A percentile compares a stretch with the other conserved stretches of the same genome.
These are phyloP conservation scores for Nematolebias whitei DNA, from an alignment of 2,113 vertebrate genomes.

Conservation along the genomic window DNA sequence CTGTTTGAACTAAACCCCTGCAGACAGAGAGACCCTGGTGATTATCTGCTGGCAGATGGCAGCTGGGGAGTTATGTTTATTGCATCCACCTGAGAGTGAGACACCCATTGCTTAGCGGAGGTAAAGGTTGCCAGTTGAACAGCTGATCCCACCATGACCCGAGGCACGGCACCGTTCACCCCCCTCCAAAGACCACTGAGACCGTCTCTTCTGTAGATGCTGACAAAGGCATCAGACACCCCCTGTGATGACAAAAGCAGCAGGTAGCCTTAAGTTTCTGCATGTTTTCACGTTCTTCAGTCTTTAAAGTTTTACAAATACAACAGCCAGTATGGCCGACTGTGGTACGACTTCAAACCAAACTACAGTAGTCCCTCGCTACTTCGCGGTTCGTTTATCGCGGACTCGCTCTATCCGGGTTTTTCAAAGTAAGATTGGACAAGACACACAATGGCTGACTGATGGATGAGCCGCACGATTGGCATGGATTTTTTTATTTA, in stretches of 20 bases:
- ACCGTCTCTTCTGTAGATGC: constrained; percentile 89
- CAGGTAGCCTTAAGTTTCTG: neutral
- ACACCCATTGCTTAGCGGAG: constrained; percentile 89
- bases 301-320: too few species aligned
- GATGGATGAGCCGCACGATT: too few species aligned
- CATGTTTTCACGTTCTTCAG: neutral
- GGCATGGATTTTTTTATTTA: too few species aligned
- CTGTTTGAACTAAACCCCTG: constrained; percentile 88
- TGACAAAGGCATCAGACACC: constrained; percentile 82
- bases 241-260: constrained; percentile 72
- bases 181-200: constrained; percentile 90
- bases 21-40: constrained; percentile 7
- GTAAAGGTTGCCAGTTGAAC: constrained; percentile 91
- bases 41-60: neutral
- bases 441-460: too few species aligned
- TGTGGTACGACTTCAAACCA: too few species aligned
- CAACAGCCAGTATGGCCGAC: too few species aligned
- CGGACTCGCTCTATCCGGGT: too few species aligned
- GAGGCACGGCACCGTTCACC: constrained; percentile 88
- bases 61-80: neutral
- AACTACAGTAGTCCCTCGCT: too few species aligned
- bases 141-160: constrained; percentile 92
- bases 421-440: too few species aligned
- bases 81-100: constrained; percentile 70
- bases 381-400: too few species aligned